Evolutionary conservation across 2,888 invertebrate genomes (phyloP).

Genomic region (Xestia ashworthii): DNA sequence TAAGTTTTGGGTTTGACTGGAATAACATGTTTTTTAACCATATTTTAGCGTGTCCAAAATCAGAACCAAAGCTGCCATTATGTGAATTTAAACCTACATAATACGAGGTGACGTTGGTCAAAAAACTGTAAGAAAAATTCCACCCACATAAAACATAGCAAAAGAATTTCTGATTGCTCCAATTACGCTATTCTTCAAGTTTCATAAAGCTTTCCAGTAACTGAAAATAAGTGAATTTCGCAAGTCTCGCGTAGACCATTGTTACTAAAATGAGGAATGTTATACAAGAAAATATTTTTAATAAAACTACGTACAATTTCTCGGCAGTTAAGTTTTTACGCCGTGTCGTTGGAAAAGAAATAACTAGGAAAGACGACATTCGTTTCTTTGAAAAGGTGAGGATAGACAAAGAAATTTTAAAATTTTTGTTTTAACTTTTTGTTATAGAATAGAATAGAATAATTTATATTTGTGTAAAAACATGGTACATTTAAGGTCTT

Average conservation of each 20-base stretch:
- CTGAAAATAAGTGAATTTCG: constrained; percentile 20
- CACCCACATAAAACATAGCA: not conserved
- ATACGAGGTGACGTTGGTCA: not conserved
- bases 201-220: not conserved
- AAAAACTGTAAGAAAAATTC: not conserved
- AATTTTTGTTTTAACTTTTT: not conserved
- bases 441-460: too few species aligned
- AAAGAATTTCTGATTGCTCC: constrained; percentile 25
- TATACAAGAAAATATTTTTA: constrained; percentile 30
- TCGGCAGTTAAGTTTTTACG: not conserved
- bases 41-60: too few species aligned
- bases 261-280: constrained; percentile 18
- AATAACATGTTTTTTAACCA: too few species aligned
- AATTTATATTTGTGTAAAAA: too few species aligned
- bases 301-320: constrained; percentile 15
- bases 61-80: too few species aligned
- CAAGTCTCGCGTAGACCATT: not conserved
- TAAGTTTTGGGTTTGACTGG: too few species aligned
- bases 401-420: not conserved
- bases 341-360: not conserved
- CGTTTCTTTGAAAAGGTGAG: not conserved
- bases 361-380: not conserved
- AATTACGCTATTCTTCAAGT: constrained; percentile 22
- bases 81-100: not conserved
- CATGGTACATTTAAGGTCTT: too few species aligned